phyloP scores from a whole-genome alignment of 2,797 vertebrate species.

The Enteromius fasciolatus region DNA sequence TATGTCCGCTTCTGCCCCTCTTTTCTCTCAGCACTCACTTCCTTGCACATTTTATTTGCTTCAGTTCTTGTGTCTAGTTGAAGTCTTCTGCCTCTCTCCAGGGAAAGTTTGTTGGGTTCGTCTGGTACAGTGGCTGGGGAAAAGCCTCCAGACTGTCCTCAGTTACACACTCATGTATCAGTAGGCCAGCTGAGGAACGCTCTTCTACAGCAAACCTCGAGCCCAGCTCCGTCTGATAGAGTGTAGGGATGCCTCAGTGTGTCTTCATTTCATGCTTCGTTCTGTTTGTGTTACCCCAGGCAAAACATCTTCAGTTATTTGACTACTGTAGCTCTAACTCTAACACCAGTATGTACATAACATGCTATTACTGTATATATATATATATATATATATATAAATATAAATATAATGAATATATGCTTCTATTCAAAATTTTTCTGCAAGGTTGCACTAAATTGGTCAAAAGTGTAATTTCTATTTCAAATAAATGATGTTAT shows the following conservation, averaged over 20 bases:
- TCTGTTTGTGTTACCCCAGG: slow-evolving; percentile 36
- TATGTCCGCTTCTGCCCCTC: neutral
- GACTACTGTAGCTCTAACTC: neutral
- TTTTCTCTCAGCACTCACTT: slow-evolving; percentile 49
- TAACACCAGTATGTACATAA: slow-evolving; percentile 1
- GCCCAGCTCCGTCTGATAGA: slow-evolving; percentile 66
- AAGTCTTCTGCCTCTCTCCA: slow-evolving; percentile 59
- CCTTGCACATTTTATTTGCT: slow-evolving; percentile 57
- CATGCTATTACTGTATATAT: no score
- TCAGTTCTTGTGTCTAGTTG: slow-evolving; percentile 1
- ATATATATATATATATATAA: no score
- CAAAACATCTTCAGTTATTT: neutral
- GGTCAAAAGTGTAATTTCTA: neutral
- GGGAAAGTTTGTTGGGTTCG: slow-evolving; percentile 70
- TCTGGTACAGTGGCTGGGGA: slow-evolving; percentile 64
- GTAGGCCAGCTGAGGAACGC: slow-evolving; percentile 77
- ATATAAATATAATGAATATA: neutral
- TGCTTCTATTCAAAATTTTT: neutral
- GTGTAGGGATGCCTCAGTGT: slow-evolving; percentile 70
- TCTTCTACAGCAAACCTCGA: slow-evolving; percentile 74
- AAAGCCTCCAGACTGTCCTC: slow-evolving; percentile 58
- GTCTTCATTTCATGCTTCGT: slow-evolving; percentile 32
- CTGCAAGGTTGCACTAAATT: neutral
- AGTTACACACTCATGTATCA: slow-evolving; percentile 80
- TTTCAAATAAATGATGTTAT: neutral